Base-by-base conservation (phyloP, 2,888 invertebrate genomes). In the Drosophila subquinaria region DNA sequence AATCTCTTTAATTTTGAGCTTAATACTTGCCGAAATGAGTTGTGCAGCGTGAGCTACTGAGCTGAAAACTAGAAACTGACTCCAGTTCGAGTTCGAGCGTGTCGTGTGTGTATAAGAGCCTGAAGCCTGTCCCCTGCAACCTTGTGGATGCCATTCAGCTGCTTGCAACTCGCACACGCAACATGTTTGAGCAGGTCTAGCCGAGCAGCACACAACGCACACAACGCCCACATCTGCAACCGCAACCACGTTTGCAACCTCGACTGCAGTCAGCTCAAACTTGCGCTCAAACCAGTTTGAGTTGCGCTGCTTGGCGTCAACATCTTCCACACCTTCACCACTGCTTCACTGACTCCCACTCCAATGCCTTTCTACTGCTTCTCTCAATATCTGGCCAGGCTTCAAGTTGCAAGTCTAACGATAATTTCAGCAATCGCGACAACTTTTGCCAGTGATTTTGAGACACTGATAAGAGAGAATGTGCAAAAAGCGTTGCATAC, bases 391-490 rank as follows among this genome's bases (percentile, higher is more conserved):
- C 42, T 48, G 62, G 62, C 43, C 53, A 42, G 53, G 51, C 20
- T 55, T 56, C 63, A 59, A 61, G 79, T 69, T 65, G 76, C 80
- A 69, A 45, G 50, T 65, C 52, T 50, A 60, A 70, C 70, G 61
- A 38, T 64, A 70, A 67, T 71, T 80, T 76, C 71, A 61, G 33
- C 81, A 68, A 76, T 63, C 62, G 72, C 73, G 63, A 72, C 73
- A 72, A 77, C 56, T 81, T 78, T 68, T 51, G 59, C 72, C 50
- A 59, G 65, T 73, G 78, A 78, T 81, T 82, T 55, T 52, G 60
- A 89, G 88, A 71, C 86, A 62, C 53, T 71, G 84, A 84, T 84
- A 84, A 89, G 72, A 50, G 40, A 17, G 36, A 35, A 27, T 33
- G 35, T 38, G 55, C 35, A 66, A 66, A 69, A 75, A 65, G 53